Conservation (phyloP, 2,888 invertebrate species). For the Hemicrepidius hirtus region DNA sequence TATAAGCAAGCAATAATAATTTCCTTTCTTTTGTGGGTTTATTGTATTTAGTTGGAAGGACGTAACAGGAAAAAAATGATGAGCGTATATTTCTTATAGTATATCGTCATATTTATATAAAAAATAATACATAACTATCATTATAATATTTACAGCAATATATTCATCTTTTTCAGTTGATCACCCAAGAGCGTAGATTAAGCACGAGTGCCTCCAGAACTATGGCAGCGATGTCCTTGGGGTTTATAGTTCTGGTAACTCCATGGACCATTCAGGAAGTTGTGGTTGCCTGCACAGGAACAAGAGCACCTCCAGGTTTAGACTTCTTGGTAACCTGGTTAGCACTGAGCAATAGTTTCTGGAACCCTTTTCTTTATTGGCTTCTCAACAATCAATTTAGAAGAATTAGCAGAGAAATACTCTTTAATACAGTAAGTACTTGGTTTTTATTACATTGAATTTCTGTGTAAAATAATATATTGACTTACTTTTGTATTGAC, state of each 20-base stretch:
- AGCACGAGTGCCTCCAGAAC: constrained; percentile 89
- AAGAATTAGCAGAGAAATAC: constrained; percentile 84
- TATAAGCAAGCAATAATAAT: no score
- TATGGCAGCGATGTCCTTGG: constrained; percentile 94
- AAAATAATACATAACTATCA: no score
- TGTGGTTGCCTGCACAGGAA: constrained; percentile 91
- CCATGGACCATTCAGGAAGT: constrained; percentile 95
- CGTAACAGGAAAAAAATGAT: no score
- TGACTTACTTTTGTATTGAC: no score
- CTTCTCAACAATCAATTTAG: constrained; percentile 90
- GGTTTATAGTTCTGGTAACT: constrained; percentile 93
- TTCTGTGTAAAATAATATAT: no score
- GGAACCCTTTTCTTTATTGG: constrained; percentile 94
- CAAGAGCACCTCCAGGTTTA: constrained; percentile 85
- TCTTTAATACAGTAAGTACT: constrained; percentile 83
- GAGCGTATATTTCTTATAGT: no score
- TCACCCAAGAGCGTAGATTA: constrained; percentile 80
- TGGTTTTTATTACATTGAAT: neutral
- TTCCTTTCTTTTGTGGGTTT: no score
- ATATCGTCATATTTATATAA: no score
- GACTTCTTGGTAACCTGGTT: constrained; percentile 92
- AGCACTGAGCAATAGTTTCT: constrained; percentile 90
- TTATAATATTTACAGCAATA: neutral
- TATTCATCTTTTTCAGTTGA: constrained; percentile 70
- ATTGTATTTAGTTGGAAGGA: no score